Evolutionary conservation across 2,888 invertebrate species (phyloP).

Genomic region (Hecatera dysodea): DNA sequence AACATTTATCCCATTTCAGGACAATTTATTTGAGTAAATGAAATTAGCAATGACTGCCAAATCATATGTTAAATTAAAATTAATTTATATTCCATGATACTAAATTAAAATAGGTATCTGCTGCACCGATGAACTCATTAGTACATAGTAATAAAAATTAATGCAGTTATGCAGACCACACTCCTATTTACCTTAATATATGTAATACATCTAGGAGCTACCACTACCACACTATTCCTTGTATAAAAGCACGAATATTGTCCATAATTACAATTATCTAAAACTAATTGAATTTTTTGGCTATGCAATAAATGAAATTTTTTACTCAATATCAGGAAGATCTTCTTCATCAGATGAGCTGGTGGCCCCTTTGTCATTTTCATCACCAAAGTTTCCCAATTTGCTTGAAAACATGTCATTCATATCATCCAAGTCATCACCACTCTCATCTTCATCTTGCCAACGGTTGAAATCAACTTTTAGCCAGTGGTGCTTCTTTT

Average conservation of each 20-base stretch:
- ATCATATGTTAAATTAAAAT: constrained; percentile 5
- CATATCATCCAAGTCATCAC: constrained; percentile 91
- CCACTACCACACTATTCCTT: constrained; percentile 67
- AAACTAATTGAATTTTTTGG: constrained; percentile 69
- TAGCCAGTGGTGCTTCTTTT: constrained; percentile 97
- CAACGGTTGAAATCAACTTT: constrained; percentile 99
- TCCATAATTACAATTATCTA: constrained; percentile 70
- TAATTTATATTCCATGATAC: not conserved
- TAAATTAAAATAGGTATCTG: constrained; percentile 4
- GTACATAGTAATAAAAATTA: constrained; percentile 14
- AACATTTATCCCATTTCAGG: not conserved
- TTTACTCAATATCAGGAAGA: constrained; percentile 93
- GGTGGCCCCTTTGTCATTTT: constrained; percentile 89
- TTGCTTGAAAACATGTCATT: constrained; percentile 83
- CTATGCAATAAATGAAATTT: constrained; percentile 63
- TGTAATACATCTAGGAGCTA: constrained; percentile 53
- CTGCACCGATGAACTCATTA: constrained; percentile 14
- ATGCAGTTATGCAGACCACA: constrained; percentile 25
- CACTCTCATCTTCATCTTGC: constrained; percentile 98
- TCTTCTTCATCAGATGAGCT: constrained; percentile 94
- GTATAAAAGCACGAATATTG: constrained; percentile 76
- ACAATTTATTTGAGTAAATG: constrained; percentile 5
- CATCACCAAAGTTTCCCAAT: constrained; percentile 78
- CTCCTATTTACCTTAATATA: constrained; percentile 50
- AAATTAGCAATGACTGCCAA: constrained; percentile 9